These are phyloP conservation scores for Tetramorium parvispinum DNA, from an alignment of 1,140 invertebrate species.

Conservation along the genomic window DNA sequence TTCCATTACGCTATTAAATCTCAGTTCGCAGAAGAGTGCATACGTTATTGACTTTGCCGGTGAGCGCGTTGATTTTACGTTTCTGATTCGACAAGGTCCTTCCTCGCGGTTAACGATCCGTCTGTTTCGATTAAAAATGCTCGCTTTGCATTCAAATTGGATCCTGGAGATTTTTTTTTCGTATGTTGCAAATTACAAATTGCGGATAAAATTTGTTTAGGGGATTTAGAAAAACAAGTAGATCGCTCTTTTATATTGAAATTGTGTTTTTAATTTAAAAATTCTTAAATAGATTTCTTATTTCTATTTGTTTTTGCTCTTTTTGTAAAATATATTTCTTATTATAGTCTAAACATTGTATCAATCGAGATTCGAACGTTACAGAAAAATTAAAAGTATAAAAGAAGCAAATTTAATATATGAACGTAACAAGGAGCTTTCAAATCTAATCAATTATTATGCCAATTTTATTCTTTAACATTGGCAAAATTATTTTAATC, in stretches of 20 bases:
- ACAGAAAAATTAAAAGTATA: background rate
- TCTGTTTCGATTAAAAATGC: background rate
- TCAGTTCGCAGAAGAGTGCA: background rate
- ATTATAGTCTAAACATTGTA: background rate
- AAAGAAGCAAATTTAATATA: background rate
- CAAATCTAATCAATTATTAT: background rate
- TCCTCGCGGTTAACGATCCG: background rate
- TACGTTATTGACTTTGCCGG: conserved; percentile 18
- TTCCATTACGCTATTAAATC: background rate
- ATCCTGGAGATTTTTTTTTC: conserved; percentile 5
- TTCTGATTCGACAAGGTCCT: background rate
- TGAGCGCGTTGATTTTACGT: background rate
- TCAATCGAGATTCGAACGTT: background rate
- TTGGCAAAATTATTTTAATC: background rate
- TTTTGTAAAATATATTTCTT: background rate
- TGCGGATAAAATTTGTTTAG: background rate
- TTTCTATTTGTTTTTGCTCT: background rate
- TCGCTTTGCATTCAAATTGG: conserved; percentile 22
- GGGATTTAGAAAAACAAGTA: background rate
- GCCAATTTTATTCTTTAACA: background rate
- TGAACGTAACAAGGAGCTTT: background rate
- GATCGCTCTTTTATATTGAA: background rate
- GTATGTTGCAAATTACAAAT: background rate
- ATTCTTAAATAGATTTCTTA: background rate
- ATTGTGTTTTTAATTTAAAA: background rate